Conservation (phyloP, 2,113 vertebrate genomes). For the Paracanthobrama guichenoti region DNA sequence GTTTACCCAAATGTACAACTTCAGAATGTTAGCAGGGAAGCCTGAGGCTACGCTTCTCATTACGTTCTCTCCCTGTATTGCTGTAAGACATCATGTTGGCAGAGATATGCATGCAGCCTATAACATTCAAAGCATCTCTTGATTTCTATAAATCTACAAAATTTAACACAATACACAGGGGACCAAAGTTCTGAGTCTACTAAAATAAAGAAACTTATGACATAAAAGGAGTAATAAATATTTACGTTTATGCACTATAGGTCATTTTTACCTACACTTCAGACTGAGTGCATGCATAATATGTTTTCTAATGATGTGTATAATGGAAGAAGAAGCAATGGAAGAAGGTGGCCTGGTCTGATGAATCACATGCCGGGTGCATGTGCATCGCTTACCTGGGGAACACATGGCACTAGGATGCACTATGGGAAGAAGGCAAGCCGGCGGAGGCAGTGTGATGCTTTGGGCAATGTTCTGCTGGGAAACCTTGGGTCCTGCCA, state of each 20-base stretch:
- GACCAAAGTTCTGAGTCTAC: background rate
- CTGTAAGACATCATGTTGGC: background rate
- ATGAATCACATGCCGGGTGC: no score
- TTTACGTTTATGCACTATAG: background rate
- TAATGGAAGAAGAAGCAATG: no score
- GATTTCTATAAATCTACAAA: background rate
- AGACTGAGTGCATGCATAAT: no score
- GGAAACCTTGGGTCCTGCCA: no score
- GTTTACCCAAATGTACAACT: slow-evolving; percentile 26
- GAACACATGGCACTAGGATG: no score
- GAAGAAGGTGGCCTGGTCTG: no score
- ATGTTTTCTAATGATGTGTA: no score
- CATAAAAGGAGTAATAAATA: background rate
- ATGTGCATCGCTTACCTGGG: no score
- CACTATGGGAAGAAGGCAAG: no score
- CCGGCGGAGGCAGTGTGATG: no score
- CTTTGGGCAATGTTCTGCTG: no score
- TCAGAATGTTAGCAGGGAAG: slow-evolving; percentile 1
- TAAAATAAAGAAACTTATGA: background rate
- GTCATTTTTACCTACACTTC: background rate
- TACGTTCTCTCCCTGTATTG: background rate
- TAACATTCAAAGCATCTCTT: background rate
- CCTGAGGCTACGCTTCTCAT: slow-evolving; percentile 4
- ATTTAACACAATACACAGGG: background rate
- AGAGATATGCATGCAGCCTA: background rate